phyloP scores from a whole-genome alignment of 2,113 vertebrate species.

The Nycticorax nycticorax region DNA sequence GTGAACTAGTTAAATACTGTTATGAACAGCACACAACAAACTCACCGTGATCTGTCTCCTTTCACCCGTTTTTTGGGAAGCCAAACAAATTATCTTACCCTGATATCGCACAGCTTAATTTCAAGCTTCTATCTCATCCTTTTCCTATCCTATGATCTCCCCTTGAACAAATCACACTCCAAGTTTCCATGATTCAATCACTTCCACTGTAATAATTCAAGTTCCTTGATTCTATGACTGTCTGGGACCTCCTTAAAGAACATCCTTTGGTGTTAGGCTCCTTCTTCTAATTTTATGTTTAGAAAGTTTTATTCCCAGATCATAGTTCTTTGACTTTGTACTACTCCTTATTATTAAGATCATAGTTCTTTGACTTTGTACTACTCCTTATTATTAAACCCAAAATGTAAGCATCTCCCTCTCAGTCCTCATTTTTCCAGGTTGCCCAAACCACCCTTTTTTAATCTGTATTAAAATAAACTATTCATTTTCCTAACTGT shows the following conservation, averaged over 20 bases:
- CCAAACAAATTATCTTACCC: background rate
- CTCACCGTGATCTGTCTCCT: background rate
- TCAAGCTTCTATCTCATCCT: background rate
- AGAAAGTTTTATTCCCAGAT: background rate
- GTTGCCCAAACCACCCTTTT: background rate
- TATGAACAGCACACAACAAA: background rate
- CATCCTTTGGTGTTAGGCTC: background rate
- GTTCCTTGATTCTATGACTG: background rate
- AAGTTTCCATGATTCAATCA: background rate
- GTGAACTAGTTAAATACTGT: conserved; percentile 8
- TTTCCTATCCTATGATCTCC: background rate
- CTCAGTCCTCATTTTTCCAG: background rate
- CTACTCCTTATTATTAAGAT: background rate
- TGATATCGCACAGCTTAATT: background rate
- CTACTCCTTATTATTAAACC: background rate
- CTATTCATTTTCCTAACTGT: background rate
- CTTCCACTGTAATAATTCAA: background rate
- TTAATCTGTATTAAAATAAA: background rate
- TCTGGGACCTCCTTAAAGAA: background rate
- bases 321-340: background rate
- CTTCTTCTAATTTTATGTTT: no score
- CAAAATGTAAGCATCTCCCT: background rate
- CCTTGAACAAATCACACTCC: background rate
- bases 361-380: background rate
- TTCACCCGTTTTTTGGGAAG: background rate